Base-by-base conservation (phyloP, 2,888 invertebrate genomes). In the Ommatoiulus sabulosus region DNA sequence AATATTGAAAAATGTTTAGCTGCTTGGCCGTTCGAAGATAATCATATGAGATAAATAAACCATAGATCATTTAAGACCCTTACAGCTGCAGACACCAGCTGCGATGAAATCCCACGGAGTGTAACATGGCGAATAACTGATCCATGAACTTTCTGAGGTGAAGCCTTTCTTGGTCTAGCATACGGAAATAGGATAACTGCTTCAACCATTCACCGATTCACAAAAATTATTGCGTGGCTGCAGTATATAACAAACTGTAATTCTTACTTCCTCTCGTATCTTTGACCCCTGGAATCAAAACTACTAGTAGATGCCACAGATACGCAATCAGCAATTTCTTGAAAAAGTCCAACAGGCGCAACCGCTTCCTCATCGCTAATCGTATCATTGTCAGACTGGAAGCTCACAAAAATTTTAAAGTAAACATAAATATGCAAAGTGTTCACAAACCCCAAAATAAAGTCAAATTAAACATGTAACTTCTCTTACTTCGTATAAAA, bases 81-180 rank as follows among this genome's bases (percentile, higher is more conserved):
- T 72, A 72, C 86, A 93, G 94, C 95, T 86, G 98, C 98, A 89
- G 97, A 97, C 90, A 95, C 93, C 43, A 98, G 94, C 93, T 98
- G 98, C 44, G 97, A 95, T 4, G 98, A 97, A 87, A 98, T 95
- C 90, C 97, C 97, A 92, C 97, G 97, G 89, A 98, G 93, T 90
- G 97, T 94, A 57, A 96, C 95, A 92, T 97, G 96, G 87, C 96
- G 94, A 91, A 97, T 93, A 90, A 97, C 95, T 43, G 95, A 95
- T 48, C 95, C 94, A 63, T 92, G 92, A 6, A 88, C 85, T 15
- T 24, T 88, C 48, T 88, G 48, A n/a, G 44, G 44, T 8, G 43
- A 43, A 46, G 43, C 86, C 20, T 85, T 46, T 84, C 43, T 88
- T 85, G 88, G 72, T 24, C 72, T 72, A 44, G 20, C 44, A n/a